phyloP scores from a whole-genome alignment of 2,113 vertebrate genomes.

The Oceanites oceanicus region DNA sequence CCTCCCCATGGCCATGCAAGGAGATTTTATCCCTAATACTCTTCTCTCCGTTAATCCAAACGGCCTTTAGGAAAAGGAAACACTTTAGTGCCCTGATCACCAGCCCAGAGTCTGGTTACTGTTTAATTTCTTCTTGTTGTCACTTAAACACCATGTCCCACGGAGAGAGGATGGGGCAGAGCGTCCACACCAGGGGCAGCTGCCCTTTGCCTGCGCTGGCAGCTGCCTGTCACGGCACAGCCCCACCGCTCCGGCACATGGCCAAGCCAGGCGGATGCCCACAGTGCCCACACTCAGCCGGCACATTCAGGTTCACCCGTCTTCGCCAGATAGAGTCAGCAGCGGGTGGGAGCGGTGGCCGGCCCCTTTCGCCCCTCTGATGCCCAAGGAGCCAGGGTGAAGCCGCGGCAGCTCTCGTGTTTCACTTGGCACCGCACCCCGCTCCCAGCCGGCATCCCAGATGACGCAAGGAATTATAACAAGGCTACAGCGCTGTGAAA shows the following conservation, averaged over 20 bases:
- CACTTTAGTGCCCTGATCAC: neutral
- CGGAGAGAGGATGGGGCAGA: neutral
- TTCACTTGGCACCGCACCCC: neutral
- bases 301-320: rapidly evolving
- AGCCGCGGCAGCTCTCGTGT: neutral
- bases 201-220: neutral
- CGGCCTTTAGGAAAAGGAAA: neutral
- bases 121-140: neutral
- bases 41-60: neutral
- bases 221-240: neutral
- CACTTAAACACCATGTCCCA: neutral
- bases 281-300: rapidly evolving
- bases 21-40: neutral
- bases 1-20: neutral
- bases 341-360: rapidly evolving
- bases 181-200: neutral
- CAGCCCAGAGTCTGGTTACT: neutral
- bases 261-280: neutral
- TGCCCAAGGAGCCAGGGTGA: neutral
- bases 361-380: neutral
- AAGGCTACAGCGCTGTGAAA: neutral
- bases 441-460: neutral
- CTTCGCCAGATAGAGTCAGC: neutral
- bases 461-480: neutral
- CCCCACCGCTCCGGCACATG: rapidly evolving